Base-by-base conservation (phyloP, 2,888 invertebrate genomes). In the Melanargia galathea region DNA sequence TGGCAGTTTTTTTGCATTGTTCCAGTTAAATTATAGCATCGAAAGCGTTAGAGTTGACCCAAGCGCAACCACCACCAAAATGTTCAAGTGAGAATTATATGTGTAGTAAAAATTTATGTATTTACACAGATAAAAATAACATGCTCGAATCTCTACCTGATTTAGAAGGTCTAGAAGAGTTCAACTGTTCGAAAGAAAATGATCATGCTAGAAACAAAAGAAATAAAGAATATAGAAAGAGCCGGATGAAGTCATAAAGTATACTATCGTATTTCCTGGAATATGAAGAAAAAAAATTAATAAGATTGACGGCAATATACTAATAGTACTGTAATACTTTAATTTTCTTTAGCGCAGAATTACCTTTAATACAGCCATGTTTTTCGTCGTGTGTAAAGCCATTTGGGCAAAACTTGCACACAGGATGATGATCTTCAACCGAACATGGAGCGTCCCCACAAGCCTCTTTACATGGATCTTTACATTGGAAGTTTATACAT, bases 331-430 rank as follows among this genome's bases (percentile, higher is more conserved):
- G 79, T 82, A 77, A 80, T 79, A 76, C 75, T 73, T 75, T 73
- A 75, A 76, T 68, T 73, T 76, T 77, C 76, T 76, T 76, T 80
- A 77, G 72, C 77, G 73, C 75, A 73, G 76, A 84, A 88, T 97
- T 97, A 97, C 97, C 97, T 97, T 97, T 96, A 92, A 96, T 95
- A 94, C 97, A 98, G 95, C 97, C 97, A 93, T 96, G 95, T 93
- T 95, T 95, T 85, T 96, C 94, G 92, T 97, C 97, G 90, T 96
- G 95, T 92, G 95, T 95, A 94, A 96, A 97, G 93, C 97, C 98
- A 90, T 94, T 94, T 83, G 97, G 97, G 93, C 98, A 98, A 94
- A 96, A 97, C 95, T 97, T 97, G 96, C 98, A 98, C 90, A 96
- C 95, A 77, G 97, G 96, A 92, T 96, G 96, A 93, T 98, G 98